Conservation (phyloP, 2,888 invertebrate species). For the Thecophora atra region DNA sequence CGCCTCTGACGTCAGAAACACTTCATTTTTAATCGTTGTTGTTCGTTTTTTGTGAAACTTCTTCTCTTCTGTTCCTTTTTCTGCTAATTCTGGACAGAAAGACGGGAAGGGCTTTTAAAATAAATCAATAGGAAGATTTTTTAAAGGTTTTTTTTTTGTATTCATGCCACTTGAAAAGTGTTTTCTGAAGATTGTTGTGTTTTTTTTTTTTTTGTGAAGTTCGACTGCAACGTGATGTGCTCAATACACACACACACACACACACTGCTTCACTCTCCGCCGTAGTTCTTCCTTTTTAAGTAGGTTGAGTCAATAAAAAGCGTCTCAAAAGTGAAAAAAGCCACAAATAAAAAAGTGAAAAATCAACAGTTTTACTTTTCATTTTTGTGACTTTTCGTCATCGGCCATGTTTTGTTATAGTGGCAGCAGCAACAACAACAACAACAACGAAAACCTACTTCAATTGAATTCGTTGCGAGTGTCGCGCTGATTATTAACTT, state of each 20-base stretch:
- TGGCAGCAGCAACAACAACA: slow-evolving; percentile 39
- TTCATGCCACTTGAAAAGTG: too few relatives aligned
- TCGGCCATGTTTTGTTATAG: not conserved
- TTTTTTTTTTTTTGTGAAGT: not conserved
- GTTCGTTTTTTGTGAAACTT: too few relatives aligned
- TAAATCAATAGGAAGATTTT: not conserved
- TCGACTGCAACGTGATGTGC: not conserved
- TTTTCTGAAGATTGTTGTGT: too few relatives aligned
- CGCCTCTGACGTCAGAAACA: too few relatives aligned
- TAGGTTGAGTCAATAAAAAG: slow-evolving; percentile 35
- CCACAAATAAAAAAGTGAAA: not conserved
- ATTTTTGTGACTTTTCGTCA: slow-evolving; percentile 2
- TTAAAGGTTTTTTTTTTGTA: not conserved
- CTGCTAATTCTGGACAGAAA: too few relatives aligned
- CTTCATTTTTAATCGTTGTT: too few relatives aligned
- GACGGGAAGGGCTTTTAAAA: too few relatives aligned
- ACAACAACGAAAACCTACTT: slow-evolving; percentile 14
- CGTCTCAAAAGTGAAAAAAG: not conserved
- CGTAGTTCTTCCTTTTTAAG: slow-evolving; percentile 15
- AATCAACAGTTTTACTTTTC: not conserved
- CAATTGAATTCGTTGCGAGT: slow-evolving; percentile 11
- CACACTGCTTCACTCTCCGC: not conserved
- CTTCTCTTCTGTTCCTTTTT: too few relatives aligned
- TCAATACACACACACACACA: not conserved
- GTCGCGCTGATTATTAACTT: slow-evolving; percentile 14